A percentile compares a stretch with the other conserved stretches of the same genome.
These are phyloP conservation scores for Nomada fabriciana DNA, from an alignment of 2,888 invertebrate species.

Conservation along the genomic window DNA sequence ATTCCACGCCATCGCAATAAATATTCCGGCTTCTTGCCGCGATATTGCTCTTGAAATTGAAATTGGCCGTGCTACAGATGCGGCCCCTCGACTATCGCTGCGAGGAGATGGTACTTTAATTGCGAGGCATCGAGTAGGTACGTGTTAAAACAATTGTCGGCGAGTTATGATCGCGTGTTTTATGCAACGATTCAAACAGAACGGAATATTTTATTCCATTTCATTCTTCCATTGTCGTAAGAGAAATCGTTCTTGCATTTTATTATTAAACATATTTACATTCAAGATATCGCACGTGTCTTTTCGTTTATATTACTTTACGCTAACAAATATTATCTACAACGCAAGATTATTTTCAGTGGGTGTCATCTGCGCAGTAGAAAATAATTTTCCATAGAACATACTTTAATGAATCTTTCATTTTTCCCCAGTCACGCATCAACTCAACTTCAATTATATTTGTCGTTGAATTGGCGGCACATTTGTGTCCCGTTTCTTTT, in stretches of 20 bases:
- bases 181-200: not conserved
- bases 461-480: not conserved
- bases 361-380: too few relatives aligned
- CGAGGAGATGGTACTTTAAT: constrained; percentile 74
- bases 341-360: too few relatives aligned
- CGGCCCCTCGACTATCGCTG: constrained; percentile 47
- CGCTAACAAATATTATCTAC: not conserved
- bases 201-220: not conserved
- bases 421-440: not conserved
- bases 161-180: constrained; percentile 13
- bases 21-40: constrained; percentile 59
- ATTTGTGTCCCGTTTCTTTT: not conserved
- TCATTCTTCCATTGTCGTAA: not conserved
- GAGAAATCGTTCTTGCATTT: constrained; percentile 7
- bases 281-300: too few relatives aligned
- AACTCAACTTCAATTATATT: not conserved
- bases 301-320: not conserved
- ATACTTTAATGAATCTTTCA: not conserved
- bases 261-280: not conserved
- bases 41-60: constrained; percentile 69
- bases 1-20: constrained; percentile 55
- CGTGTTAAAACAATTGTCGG: constrained; percentile 35
- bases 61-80: constrained; percentile 61
- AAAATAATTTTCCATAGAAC: too few relatives aligned
- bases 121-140: constrained; percentile 52